Base-by-base conservation (phyloP, 2,797 vertebrate species). In the Halcyon chelicuti region DNA sequence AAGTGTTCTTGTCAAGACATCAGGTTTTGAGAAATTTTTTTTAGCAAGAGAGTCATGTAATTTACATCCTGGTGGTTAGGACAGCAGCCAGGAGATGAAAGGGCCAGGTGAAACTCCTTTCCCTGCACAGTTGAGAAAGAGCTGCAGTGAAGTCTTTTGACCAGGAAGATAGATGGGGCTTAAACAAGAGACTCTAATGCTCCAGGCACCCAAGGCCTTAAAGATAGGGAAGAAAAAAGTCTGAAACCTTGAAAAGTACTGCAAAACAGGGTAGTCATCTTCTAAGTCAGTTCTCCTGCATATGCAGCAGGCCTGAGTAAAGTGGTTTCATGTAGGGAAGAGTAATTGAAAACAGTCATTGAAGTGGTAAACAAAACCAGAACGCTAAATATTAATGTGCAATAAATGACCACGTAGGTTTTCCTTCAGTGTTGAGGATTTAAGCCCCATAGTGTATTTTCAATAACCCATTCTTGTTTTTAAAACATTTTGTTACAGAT, bases 291-390 rank as follows among this genome's bases (percentile, higher is more conserved):
- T 85, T 80, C 57, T 75, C 39, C 73, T 93, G 65, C 89, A 67
- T 91, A 95, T 65, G 78, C 80, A 94, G 71, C 61, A 90, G 61
- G 85, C 72, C 73, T 55, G 58, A 94, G 42, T 86, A 93, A 94
- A 96, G 57, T 87, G 67, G 94, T 94, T 96, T 95, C 94, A 87
- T 68, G 67, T 86, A 89, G 77, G 71, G 91, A 93, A 73, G 61
- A 90, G 83, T 95, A 95, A 96, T 95, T 96, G 92, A 94, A 96
- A 96, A 95, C 88, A 96, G 88, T 65, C 86, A 90, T n/a, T 96
- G 92, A 96, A 95, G 93, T 85, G 79, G 91, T 91, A 95, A 96
- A 95, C 91, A 94, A 96, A 96, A 88, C 66, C 87, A 96, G 95
- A 93, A 74, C 1, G 2, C 86, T 86, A 90, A 94, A 96, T 92